Evolutionary conservation across 2,797 vertebrate species (phyloP), one percentile per base, ranked within the genome.

Genomic region (Babyrousa celebensis): DNA sequence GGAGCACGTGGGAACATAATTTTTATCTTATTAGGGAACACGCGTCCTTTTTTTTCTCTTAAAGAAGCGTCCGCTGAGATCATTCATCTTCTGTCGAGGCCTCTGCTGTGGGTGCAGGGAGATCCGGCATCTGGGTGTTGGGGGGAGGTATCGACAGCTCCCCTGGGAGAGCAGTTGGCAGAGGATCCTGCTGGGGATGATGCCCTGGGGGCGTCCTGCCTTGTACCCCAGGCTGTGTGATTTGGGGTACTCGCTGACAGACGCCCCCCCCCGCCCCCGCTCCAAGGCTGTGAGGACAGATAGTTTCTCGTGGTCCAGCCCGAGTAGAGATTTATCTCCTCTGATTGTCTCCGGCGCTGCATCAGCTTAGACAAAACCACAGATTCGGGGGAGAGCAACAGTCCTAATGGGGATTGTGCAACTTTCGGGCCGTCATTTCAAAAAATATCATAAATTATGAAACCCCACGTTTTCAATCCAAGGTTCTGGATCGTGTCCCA

Each of bases 291-390:
- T 29, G 62, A 52, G 91, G 74, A 95, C 95, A 91, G 85, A 48
- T 32, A 16, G 58, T 79, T 71, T 83, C 67, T 27, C 1, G 0
- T 68, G 63, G 54, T 92, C 68, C 77, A 68, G 86, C 87, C 97
- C 23, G 5, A 40, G 74, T 67, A 36, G 72, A 92, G 48, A 88
- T 83, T 94, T 96, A 62, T 91, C 95, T 90, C 63, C 87, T 94
- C 25, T n/a, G 67, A 54, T 95, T 88, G 72, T 88, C 85, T 85
- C 21, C 12, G 91, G 65, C 67, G 95, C 96, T 78, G 89, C 0
- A 17, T 96, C 94, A 96, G 95, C 95, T 95, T 56, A 80, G 89
- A 52, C 56, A 7, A 97, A 97, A 68, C 97, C 97, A 94, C 97
- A 94, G 79, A 62, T 70, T 86, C 5, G 85, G 52, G 52, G 56